Percentiles rank a stretch among this genome's conserved stretches.
These are phyloP conservation scores for Bombus confusus DNA, from an alignment of 1,140 invertebrate species.

Conservation along the genomic window DNA sequence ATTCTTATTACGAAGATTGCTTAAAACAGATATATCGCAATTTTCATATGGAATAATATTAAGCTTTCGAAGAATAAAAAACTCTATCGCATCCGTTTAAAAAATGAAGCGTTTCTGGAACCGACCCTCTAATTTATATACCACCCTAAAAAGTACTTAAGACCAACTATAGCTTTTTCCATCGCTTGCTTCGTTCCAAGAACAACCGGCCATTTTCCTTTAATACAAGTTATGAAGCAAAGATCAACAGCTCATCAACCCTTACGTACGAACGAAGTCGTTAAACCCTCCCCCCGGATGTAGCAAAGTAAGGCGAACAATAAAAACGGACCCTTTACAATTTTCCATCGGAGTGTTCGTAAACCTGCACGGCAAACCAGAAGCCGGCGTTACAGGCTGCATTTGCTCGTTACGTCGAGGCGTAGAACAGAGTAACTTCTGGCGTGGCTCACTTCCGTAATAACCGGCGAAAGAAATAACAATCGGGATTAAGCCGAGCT, in stretches of 20 bases:
- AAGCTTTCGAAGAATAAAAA: too few species aligned
- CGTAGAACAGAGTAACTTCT: neutral
- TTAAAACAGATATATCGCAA: too few species aligned
- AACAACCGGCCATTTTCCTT: neutral
- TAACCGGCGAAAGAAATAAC: slow-evolving; percentile 30
- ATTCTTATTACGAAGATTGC: too few species aligned
- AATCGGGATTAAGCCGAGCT: slow-evolving; percentile 30
- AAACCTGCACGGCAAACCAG: neutral
- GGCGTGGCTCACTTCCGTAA: neutral
- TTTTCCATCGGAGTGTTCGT: neutral
- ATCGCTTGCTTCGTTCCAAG: neutral
- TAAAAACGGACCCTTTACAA: neutral
- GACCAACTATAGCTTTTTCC: neutral
- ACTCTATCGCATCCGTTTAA: too few species aligned
- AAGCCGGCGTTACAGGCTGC: neutral
- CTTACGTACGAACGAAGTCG: neutral
- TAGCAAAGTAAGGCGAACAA: neutral
- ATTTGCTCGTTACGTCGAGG: too few species aligned
- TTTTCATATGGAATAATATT: too few species aligned
- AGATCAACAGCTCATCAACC: neutral
- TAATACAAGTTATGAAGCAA: neutral
- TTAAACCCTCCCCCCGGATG: neutral
- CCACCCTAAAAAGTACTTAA: neutral
- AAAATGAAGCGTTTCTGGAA: too few species aligned
- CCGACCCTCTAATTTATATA: too few species aligned